Percentiles rank a stretch among this genome's conserved stretches.
Evolutionary conservation across 2,797 vertebrate species (phyloP).

Genomic region (Cynodonichthys magdalenae): DNA sequence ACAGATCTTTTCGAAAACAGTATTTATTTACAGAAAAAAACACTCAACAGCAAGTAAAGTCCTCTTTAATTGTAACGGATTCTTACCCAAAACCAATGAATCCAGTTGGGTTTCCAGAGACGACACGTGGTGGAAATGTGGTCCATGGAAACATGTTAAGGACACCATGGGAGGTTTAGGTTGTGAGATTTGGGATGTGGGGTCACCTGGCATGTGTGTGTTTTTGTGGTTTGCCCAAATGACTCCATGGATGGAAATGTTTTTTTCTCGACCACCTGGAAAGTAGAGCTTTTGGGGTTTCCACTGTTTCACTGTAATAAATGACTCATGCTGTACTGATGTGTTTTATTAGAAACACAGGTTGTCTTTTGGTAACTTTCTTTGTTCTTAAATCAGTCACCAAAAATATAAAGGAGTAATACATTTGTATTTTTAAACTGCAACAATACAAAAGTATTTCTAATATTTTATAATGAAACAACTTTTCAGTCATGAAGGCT

Average conservation of each 20-base stretch:
- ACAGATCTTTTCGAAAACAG: neutral
- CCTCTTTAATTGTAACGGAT: conserved; percentile 7
- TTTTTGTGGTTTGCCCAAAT: conserved; percentile 22
- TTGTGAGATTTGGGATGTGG: conserved; percentile 48
- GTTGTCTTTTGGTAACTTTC: neutral
- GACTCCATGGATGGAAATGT: conserved; percentile 28
- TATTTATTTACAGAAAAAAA: neutral
- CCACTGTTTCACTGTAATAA: conserved; percentile 8
- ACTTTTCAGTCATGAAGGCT: neutral
- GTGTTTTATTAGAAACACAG: neutral
- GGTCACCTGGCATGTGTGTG: conserved; percentile 43
- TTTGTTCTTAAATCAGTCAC: no score
- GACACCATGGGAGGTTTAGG: conserved; percentile 35
- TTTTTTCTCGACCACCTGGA: conserved; percentile 26
- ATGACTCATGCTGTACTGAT: conserved; percentile 25
- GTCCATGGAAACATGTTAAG: conserved; percentile 24
- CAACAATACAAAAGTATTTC: no score
- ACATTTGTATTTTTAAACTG: no score
- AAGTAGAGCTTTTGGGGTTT: conserved; percentile 38
- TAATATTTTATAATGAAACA: neutral
- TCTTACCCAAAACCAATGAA: conserved; percentile 3
- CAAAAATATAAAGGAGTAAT: no score
- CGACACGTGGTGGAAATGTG: conserved; percentile 15
- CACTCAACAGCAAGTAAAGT: neutral
- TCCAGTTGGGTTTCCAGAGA: neutral